These are phyloP conservation scores for Sarcophaga rosellei DNA, from an alignment of 2,888 invertebrate species.

Conservation along the genomic window DNA sequence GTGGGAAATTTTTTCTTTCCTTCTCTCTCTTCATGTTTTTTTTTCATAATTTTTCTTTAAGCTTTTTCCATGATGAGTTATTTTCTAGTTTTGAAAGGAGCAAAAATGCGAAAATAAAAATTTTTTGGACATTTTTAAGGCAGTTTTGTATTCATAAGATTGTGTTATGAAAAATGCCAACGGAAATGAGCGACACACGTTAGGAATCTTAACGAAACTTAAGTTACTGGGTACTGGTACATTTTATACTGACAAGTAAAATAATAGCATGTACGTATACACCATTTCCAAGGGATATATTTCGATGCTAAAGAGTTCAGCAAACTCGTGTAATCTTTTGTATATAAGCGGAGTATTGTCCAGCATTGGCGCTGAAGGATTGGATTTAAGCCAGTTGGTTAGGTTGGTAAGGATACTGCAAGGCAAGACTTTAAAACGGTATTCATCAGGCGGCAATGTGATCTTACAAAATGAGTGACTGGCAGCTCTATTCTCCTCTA, in stretches of 20 bases:
- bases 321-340: too few species aligned
- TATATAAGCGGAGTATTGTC: too few species aligned
- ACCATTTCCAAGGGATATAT: conserved; percentile 23
- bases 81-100: conserved; percentile 42
- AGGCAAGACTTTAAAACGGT: too few species aligned
- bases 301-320: too few species aligned
- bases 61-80: conserved; percentile 43
- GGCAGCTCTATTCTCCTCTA: neutral
- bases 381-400: too few species aligned
- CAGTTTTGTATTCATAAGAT: conserved; percentile 69
- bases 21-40: conserved; percentile 16
- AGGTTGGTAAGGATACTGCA: too few species aligned
- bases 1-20: conserved; percentile 11
- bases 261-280: conserved; percentile 29
- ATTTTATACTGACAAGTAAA: conserved; percentile 45
- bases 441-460: too few species aligned
- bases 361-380: too few species aligned
- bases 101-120: conserved; percentile 11
- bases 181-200: conserved; percentile 71
- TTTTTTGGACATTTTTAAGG: conserved; percentile 59
- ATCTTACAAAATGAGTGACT: neutral
- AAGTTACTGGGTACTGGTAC: neutral
- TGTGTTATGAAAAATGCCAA: conserved; percentile 70
- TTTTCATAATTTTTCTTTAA: conserved; percentile 47
- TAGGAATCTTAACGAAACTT: conserved; percentile 56